Base-by-base conservation (phyloP, 2,888 invertebrate species). In the Pyrgus malvae region DNA sequence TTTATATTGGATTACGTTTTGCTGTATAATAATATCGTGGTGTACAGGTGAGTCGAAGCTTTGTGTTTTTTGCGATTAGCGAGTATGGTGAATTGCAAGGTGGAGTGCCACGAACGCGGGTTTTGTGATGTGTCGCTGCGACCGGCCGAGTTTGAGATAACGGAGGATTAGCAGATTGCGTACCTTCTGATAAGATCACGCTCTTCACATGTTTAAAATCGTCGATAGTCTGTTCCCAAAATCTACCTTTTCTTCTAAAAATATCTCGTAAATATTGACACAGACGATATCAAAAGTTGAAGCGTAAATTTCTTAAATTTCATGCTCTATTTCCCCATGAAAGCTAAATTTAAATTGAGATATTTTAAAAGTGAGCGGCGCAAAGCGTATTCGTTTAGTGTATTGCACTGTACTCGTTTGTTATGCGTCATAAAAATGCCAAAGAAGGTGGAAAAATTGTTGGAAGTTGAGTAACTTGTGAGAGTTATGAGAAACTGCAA, bases 1-100 rank as follows among this genome's bases (percentile, higher is more conserved):
- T 71, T 62, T 74, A 78, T 89, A 88, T 89, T 89, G 88, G 89
- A 88, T 88, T 88, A 87, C 83, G 68, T 75, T 79, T 80, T 75
- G 79, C 79, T 83, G 83, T 76, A 76, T 76, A 76, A 76, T 80
- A 54, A 48, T 76, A 72, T 78, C 76, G 72, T 72, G 70, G 71
- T 77, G 70, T 69, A 76, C 73, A 81, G 86, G 89, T 89, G 69
- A 86, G 88, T 80, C 69, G 35, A 46, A 44, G 53, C 23, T 55
- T 46, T 55, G 50, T 44, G 19, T 35, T 21, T 37, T 33, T 37
- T 35, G 16, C 14, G 42, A 48, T 48, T 29, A 33, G 35, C 33
- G 35, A 40, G 25, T 41, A 54, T 41, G 14, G 14, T 9, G 23
- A n/a, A 41, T 35, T 35, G 25, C 41, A 31, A 37, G 48, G 42